Evolutionary conservation across 2,113 vertebrate genomes (phyloP).

Genomic region (Bambusicola thoracicus): DNA sequence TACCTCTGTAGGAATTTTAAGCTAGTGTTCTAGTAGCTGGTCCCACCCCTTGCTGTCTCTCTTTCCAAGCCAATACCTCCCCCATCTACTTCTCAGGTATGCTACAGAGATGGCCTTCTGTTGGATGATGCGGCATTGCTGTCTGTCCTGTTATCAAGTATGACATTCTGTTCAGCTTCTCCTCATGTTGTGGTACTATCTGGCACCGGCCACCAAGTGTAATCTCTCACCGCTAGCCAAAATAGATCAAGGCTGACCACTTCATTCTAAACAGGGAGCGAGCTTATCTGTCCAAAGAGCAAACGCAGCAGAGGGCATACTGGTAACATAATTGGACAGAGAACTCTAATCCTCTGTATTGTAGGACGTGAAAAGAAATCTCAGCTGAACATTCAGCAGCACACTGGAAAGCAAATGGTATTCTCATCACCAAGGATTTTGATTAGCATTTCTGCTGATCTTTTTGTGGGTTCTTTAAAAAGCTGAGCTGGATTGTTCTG

Average conservation of each 20-base stretch:
- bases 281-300: not conserved
- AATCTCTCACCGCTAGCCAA: not conserved
- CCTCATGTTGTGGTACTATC: not conserved
- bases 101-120: not conserved
- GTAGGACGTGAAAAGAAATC: conserved; percentile 37
- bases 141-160: not conserved
- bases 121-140: rapidly evolving
- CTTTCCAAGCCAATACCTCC: not conserved
- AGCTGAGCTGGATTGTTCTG: not conserved
- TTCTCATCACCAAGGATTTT: not conserved
- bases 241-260: not conserved
- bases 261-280: not conserved
- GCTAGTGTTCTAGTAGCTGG: not conserved
- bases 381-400: conserved; percentile 11
- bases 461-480: conserved; percentile 23
- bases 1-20: not conserved
- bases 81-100: not conserved
- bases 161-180: not conserved
- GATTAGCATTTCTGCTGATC: conserved; percentile 17
- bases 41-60: not conserved
- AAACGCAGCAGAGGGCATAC: conserved; percentile 7
- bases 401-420: conserved; percentile 17
- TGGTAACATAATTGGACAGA: not conserved
- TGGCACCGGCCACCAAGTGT: not conserved
- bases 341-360: conserved; percentile 44